Base-by-base conservation (phyloP, 2,888 invertebrate genomes). In the Lasioglossum morio region DNA sequence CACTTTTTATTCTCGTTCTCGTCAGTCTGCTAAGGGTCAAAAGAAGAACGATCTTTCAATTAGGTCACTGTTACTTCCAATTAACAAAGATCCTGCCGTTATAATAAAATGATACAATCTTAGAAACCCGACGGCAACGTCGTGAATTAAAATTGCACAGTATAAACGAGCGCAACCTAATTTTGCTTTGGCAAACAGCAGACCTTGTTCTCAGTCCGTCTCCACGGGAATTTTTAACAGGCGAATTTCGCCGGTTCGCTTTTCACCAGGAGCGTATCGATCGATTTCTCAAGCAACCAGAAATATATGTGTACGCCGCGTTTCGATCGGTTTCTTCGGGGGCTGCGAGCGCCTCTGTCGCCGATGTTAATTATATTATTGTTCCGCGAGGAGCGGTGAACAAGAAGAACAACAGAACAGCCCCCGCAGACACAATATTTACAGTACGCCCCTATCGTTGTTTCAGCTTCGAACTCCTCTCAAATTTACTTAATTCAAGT, bases 401-500 rank as follows among this genome's bases (percentile, higher is more conserved):
- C 69, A 37, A 69, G 69, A 69, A 69, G 69, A 40, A 69, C 69
- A 69, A 69, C 69, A 37, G 37, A 37, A 23, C 69, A 23, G 34
- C 1, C 23, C 23, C n/a, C 69, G 23, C 69, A 69, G 37, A n/a
- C 23, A 37, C 10, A 69, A 69, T 69, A 69, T 69, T 69, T 69
- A n/a, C 69, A 37, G 23, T 69, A 37, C 69, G 69, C 69, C 69
- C 69, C 69, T 37, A 72, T 48, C 48, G 72, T 72, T 72, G 48
- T 72, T 72, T 16, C 72, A 48, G 48, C 27, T 19, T 30, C 72
- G 69, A 37, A 23, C 69, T 43, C 46, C 82, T 72, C 76, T 79
- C 46, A 82, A 82, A 82, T 69, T 82, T 57, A 53, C 34, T 57
- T 69, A 69, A 69, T 69, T 69, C 69, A 53, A 82, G 82, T 85